Percentiles rank a stretch among this genome's conserved stretches.
Conservation (phyloP, 2,113 vertebrate species). For the Pedetes capensis region DNA sequence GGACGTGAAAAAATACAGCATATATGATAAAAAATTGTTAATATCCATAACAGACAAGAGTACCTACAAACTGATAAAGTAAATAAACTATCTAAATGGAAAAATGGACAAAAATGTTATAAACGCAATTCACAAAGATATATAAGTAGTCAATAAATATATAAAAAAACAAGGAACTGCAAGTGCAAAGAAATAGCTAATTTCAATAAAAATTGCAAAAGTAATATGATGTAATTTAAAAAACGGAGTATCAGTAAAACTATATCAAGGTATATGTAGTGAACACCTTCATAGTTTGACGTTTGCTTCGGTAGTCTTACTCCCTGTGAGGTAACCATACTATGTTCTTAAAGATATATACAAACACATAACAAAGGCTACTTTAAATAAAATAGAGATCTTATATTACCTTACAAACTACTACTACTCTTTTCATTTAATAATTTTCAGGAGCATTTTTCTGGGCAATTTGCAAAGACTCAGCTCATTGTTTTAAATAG, state of each 20-base stretch:
- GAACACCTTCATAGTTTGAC: neutral
- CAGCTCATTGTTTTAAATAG: neutral
- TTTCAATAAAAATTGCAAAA: slow-evolving; percentile 47
- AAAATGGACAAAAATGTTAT: slow-evolving; percentile 7
- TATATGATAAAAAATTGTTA: neutral
- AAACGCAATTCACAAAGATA: no score
- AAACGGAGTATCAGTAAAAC: neutral
- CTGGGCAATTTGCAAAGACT: neutral
- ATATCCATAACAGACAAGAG: neutral
- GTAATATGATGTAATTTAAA: neutral
- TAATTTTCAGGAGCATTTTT: neutral
- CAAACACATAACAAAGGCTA: neutral
- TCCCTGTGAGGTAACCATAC: neutral
- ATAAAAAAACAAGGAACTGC: neutral
- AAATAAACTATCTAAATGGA: neutral
- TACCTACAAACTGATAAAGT: neutral
- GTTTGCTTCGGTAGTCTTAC: neutral
- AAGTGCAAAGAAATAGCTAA: neutral
- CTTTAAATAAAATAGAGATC: neutral
- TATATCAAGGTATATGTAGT: neutral
- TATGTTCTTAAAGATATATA: neutral
- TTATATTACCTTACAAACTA: neutral
- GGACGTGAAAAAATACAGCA: neutral
- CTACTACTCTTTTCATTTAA: slow-evolving; percentile 10
- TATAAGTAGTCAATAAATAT: neutral